These are phyloP conservation scores for Eupithecia exiguata DNA, from an alignment of 2,888 invertebrate genomes.

Conservation along the genomic window DNA sequence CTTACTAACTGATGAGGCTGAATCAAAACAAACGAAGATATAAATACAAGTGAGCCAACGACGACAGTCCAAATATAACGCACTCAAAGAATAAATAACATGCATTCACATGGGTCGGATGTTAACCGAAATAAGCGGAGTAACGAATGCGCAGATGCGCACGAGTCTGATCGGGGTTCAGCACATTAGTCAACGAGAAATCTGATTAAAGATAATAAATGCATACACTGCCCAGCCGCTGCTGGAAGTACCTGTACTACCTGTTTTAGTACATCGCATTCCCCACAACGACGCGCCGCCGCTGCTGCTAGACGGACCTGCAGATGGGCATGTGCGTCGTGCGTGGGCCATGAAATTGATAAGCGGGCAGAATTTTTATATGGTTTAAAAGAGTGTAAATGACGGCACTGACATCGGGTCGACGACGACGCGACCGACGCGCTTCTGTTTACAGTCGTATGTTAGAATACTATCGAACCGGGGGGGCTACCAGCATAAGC, in stretches of 20 bases:
- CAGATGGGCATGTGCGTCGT: neutral
- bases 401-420: too few species aligned
- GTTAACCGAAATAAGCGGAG: constrained; percentile 44
- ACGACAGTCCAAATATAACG: constrained; percentile 24
- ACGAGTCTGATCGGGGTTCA: constrained; percentile 11
- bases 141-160: constrained; percentile 42
- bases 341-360: neutral
- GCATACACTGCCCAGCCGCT: neutral
- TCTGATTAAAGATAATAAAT: too few species aligned
- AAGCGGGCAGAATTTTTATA: neutral
- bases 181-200: neutral
- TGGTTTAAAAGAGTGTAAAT: too few species aligned
- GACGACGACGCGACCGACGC: neutral
- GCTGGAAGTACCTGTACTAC: too few species aligned
- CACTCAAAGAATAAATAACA: constrained; percentile 32
- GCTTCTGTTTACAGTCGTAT: too few species aligned
- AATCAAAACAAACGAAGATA: constrained; percentile 11
- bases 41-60: constrained; percentile 12
- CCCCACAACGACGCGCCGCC: neutral
- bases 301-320: too few species aligned
- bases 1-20: neutral
- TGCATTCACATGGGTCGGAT: constrained; percentile 41
- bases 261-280: too few species aligned
- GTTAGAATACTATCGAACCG: neutral
- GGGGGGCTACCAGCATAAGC: too few species aligned